These are phyloP conservation scores for Aeoliscus strigatus DNA, from an alignment of 2,797 vertebrate species.

Conservation along the genomic window DNA sequence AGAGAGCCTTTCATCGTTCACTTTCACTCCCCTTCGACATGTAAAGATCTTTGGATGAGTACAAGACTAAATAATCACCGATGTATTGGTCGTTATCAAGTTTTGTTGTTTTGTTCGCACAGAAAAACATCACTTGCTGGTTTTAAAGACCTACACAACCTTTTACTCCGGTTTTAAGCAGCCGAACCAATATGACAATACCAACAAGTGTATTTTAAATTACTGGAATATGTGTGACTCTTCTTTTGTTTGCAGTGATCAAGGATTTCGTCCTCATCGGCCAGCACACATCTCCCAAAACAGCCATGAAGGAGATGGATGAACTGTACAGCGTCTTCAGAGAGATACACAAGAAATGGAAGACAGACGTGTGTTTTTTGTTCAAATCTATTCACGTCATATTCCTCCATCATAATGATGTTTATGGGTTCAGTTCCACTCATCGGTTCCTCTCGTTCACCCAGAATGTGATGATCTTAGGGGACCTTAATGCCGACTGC, in stretches of 20 bases:
- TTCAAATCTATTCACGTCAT: neutral
- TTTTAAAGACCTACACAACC: no score
- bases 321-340: slow-evolving; percentile 74
- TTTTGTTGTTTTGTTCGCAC: neutral
- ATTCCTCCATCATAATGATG: neutral
- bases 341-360: slow-evolving; percentile 72
- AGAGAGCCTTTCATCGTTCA: slow-evolving; percentile 77
- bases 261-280: slow-evolving; percentile 79
- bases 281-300: slow-evolving; percentile 78
- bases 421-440: slow-evolving; percentile 4
- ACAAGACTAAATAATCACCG: neutral
- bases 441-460: slow-evolving; percentile 10
- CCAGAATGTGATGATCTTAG: slow-evolving; percentile 81
- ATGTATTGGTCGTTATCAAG: neutral
- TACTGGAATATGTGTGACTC: no score
- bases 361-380: slow-evolving; percentile 62
- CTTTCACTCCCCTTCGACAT: slow-evolving; percentile 72
- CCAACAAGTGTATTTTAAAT: no score
- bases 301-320: slow-evolving; percentile 78
- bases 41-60: slow-evolving; percentile 61
- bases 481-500: slow-evolving; percentile 82
- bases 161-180: no score
- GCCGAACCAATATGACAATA: no score
- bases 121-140: no score
- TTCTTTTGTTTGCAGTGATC: slow-evolving; percentile 72